Conservation (phyloP, 2,888 invertebrate species). For the Apodemia duryi region DNA sequence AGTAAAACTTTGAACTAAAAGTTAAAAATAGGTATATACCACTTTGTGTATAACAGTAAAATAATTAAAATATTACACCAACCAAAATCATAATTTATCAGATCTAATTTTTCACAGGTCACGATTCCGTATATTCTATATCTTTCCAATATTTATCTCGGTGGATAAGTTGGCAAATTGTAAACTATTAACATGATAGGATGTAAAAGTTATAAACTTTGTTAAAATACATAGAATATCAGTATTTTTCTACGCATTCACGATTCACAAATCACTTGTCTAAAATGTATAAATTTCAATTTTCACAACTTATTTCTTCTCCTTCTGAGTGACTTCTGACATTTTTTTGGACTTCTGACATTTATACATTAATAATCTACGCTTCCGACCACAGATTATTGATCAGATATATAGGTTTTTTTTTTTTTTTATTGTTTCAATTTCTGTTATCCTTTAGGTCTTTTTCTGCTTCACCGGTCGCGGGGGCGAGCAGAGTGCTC, state of each 20-base stretch:
- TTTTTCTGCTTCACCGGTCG: too few relatives aligned
- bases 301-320: too few relatives aligned
- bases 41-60: background rate
- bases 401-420: too few relatives aligned
- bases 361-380: too few relatives aligned
- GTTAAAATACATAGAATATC: background rate
- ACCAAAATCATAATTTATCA: slow-evolving; percentile 17
- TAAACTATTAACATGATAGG: background rate
- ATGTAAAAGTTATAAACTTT: background rate
- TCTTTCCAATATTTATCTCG: background rate
- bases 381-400: too few relatives aligned
- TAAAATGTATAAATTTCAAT: too few relatives aligned
- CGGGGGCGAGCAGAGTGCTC: too few relatives aligned
- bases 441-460: too few relatives aligned
- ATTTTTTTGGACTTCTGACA: background rate
- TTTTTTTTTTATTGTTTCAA: too few relatives aligned
- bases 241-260: slow-evolving; percentile 3
- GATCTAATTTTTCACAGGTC: slow-evolving; percentile 21
- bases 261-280: too few relatives aligned
- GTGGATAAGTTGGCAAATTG: background rate
- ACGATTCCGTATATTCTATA: slow-evolving; percentile 14
- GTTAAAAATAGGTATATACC: background rate
- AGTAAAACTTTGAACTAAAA: background rate
- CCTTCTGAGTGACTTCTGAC: background rate
- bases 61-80: slow-evolving; percentile 14